These are phyloP conservation scores for Drosophila lacicola DNA, from an alignment of 2,888 invertebrate genomes.

Conservation along the genomic window DNA sequence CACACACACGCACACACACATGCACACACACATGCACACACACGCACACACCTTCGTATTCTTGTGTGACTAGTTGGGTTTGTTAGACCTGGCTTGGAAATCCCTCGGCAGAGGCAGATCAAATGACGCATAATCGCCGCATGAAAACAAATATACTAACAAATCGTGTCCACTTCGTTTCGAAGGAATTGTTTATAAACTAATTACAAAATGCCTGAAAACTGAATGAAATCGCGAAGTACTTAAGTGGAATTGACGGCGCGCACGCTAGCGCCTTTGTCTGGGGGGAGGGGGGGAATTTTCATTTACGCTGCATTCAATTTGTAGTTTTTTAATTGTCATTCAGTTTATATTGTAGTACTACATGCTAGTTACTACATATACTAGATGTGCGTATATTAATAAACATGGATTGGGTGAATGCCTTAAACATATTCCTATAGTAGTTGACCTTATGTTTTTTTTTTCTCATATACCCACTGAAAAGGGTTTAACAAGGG, in stretches of 20 bases:
- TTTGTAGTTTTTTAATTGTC: conserved; percentile 37
- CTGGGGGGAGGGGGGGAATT: conserved; percentile 15
- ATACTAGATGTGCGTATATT: neutral
- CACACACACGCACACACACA: conserved; percentile 1
- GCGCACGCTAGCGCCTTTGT: neutral
- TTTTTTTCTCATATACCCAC: neutral
- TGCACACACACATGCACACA: neutral
- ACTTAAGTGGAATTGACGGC: conserved; percentile 8
- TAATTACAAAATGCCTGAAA: conserved; percentile 2
- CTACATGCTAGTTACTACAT: neutral
- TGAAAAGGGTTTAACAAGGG: neutral
- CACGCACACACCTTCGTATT: neutral
- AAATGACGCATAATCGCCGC: conserved; percentile 35
- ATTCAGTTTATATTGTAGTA: conserved; percentile 5
- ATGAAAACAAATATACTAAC: neutral
- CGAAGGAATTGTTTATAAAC: neutral
- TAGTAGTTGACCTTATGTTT: conserved; percentile 54
- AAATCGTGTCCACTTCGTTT: neutral
- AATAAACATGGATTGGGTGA: conserved; percentile 30
- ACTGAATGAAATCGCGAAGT: conserved; percentile 15
- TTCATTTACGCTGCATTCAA: conserved; percentile 17
- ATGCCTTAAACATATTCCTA: conserved; percentile 36
- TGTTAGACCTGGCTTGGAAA: conserved; percentile 40
- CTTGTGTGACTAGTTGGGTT: conserved; percentile 27
- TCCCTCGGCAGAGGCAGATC: conserved; percentile 33